Evolutionary conservation across 2,113 vertebrate species (phyloP).

Genomic region (Oceanodroma tethys): DNA sequence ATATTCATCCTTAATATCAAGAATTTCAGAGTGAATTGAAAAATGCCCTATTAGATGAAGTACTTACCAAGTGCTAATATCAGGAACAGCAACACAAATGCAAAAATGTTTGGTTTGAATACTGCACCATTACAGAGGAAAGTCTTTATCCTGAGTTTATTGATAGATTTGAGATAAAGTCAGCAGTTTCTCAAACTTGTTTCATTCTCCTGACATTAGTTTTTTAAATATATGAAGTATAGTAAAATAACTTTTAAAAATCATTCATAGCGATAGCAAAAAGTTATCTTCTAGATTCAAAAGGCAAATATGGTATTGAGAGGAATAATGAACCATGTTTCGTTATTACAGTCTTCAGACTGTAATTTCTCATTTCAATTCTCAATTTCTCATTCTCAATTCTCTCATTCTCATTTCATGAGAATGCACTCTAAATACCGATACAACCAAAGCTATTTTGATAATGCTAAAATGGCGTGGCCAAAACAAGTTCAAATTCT

Average conservation of each 20-base stretch:
- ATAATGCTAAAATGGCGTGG: not conserved
- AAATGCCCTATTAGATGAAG: not conserved
- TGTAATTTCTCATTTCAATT: too few relatives aligned
- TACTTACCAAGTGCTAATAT: not conserved
- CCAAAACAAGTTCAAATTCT: not conserved
- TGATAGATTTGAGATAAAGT: not conserved
- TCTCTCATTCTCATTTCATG: too few relatives aligned
- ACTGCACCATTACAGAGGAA: not conserved
- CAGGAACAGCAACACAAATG: not conserved
- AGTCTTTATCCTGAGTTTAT: not conserved
- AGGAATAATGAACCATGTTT: not conserved
- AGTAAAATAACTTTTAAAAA: too few relatives aligned
- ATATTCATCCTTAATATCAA: not conserved
- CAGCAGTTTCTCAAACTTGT: not conserved
- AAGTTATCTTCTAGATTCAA: not conserved
- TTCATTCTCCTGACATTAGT: not conserved
- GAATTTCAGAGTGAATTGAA: not conserved
- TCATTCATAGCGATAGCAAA: too few relatives aligned
- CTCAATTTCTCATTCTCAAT: too few relatives aligned
- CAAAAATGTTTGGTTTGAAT: not conserved
- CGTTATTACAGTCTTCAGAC: not conserved
- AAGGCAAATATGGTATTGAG: not conserved
- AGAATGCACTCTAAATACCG: not conserved
- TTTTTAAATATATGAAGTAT: not conserved
- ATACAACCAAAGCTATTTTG: not conserved